Base-by-base conservation (phyloP, 2,113 vertebrate species). In the Chrysemys picta region DNA sequence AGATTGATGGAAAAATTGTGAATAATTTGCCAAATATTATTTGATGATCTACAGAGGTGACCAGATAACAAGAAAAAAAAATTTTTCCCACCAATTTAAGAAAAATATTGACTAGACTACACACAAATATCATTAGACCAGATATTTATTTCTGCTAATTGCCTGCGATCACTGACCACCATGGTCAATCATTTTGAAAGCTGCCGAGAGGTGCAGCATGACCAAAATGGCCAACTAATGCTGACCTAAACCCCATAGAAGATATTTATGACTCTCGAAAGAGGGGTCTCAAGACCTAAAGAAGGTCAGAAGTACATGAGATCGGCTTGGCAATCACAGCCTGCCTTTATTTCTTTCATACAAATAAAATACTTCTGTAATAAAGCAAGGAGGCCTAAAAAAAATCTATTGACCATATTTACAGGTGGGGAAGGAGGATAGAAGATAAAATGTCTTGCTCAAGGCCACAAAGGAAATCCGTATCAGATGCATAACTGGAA, bases 131-230 rank as follows among this genome's bases (percentile, higher is more conserved):
- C 12, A 25, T 2, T 5, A 19, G 53, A 21, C 8, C 4, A 19
- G 65, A 21, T 72, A 72, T 38, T 72, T 21, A 35, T 38, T 38
- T 82, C 1, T 5, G 6, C 52, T 35, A 38, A 35, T 0, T 0
- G 1, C 13, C 21, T 75, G 19, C 9, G 0, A 29, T 11, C 38
- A 47, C 42, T 78, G 38, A 59, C 11, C 47, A 35, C 38, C 50
- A 2, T 0, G 52, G 27, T 52, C 16, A 42, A 5, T 25, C n/a
- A 3, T 57, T 27, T 22, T 5, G 16, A n/a, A 27, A 50, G n/a
- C 49, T 88, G 1, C 8, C 47, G 8, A 1, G 5, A 79, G 25
- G 42, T 78, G 11, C 13, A 47, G 11, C 5, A 27, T 78, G 42
- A 47, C 42, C 75, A 78, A 78, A 78, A 78, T 27, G 24, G 42